phyloP scores from a whole-genome alignment of 2,113 vertebrate species.

The Sorex araneus region DNA sequence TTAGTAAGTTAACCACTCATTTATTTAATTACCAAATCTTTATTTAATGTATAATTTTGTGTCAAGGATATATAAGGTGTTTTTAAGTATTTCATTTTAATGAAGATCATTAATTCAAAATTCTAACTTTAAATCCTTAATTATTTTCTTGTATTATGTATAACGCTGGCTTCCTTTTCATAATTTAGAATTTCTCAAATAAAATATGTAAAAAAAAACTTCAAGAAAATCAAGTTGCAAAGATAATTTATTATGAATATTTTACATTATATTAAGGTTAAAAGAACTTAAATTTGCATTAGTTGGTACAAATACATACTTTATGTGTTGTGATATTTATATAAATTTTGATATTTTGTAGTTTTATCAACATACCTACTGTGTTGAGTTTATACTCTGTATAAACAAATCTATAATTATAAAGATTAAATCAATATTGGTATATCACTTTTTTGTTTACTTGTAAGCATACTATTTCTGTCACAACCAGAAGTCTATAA shows the following conservation, averaged over 20 bases:
- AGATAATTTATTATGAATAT: not conserved
- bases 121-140: not conserved
- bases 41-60: not conserved
- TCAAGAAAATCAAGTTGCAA: not conserved
- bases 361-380: not conserved
- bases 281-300: not conserved
- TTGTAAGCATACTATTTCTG: not conserved
- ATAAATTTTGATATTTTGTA: not conserved
- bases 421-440: not conserved
- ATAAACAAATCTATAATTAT: too few species aligned
- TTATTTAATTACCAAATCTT: conserved; percentile 17
- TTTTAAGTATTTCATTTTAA: not conserved
- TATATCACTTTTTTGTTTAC: not conserved
- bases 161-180: not conserved
- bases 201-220: not conserved
- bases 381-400: too few species aligned
- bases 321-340: not conserved
- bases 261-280: not conserved
- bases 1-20: not conserved
- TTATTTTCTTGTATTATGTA: not conserved
- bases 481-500: conserved; percentile 7
- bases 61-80: not conserved
- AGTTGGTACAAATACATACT: not conserved
- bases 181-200: not conserved
- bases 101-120: not conserved